Conservation (phyloP, 2,888 invertebrate species). For the Drosophila pseudotalamancana region DNA sequence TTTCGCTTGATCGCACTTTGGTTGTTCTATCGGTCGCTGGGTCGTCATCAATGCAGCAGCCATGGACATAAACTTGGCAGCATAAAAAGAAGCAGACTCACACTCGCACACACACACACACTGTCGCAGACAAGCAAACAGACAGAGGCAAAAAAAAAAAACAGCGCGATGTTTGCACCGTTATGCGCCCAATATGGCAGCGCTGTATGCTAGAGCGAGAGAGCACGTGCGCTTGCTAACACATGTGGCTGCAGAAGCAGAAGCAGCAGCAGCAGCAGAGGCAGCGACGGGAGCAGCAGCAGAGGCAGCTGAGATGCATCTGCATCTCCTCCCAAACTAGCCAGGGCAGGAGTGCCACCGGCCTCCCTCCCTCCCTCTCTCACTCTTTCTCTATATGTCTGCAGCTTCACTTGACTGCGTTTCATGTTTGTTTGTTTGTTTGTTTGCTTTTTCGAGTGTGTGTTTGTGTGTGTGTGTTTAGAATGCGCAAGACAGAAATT, state of each 20-base stretch:
- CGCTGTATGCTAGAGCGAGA: conserved; percentile 32
- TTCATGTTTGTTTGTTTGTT: conserved; percentile 73
- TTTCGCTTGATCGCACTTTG: conserved; percentile 71
- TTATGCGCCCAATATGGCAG: conserved; percentile 81
- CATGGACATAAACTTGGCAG: conserved; percentile 56
- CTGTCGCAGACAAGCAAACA: conserved; percentile 14
- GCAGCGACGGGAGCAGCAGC: conserved; percentile 8
- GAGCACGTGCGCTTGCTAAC: conserved; percentile 3
- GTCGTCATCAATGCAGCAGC: conserved; percentile 73
- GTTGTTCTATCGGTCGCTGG: conserved; percentile 76
- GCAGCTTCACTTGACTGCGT: conserved; percentile 72
- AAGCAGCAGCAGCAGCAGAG: conserved; percentile 4
- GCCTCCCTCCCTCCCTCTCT: conserved; percentile 15
- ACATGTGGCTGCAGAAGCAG: conserved; percentile 8
- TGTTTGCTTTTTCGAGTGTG: conserved; percentile 67
- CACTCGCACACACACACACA: conserved; percentile 17
- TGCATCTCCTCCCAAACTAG: conserved; percentile 69
- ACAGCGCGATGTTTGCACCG: conserved; percentile 79
- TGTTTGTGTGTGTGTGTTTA: conserved; percentile 57
- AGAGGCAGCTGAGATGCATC: conserved; percentile 59
- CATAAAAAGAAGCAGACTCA: conserved; percentile 46
- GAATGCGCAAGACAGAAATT: conserved; percentile 74
- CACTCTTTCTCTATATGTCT: neutral
- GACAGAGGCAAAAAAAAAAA: conserved; percentile 46
- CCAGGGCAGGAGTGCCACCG: conserved; percentile 62